A percentile compares a stretch with the other conserved stretches of the same genome.
phyloP scores from a whole-genome alignment of 1,140 invertebrate species.

The Drosophila suzukii region DNA sequence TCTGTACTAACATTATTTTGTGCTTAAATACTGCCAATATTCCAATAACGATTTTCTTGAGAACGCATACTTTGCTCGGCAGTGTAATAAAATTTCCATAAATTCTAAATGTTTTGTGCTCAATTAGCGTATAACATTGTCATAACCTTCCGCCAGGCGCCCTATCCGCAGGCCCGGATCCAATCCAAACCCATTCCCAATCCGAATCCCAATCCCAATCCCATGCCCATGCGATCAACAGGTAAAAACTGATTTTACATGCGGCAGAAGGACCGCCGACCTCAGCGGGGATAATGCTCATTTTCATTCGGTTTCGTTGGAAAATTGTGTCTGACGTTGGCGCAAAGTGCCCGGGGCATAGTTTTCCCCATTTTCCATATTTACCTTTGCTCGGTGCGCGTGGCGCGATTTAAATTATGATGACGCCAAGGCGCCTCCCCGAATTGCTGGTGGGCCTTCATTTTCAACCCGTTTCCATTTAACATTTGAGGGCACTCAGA shows the following conservation, averaged over 20 bases:
- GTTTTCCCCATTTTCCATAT: constrained; percentile 69
- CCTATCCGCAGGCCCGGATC: constrained; percentile 19
- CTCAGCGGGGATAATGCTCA: constrained; percentile 52
- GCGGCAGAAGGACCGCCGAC: constrained; percentile 27
- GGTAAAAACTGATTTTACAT: constrained; percentile 75
- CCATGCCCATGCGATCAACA: constrained; percentile 56
- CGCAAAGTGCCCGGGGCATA: constrained; percentile 56
- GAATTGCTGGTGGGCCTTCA: constrained; percentile 30
- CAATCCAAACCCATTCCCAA: constrained; percentile 6
- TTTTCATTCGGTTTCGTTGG: constrained; percentile 72
- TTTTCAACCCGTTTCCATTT: constrained; percentile 23
- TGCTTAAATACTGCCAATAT: no score
- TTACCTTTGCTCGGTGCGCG: constrained; percentile 48
- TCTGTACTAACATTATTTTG: no score
- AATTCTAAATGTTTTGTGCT: constrained; percentile 69
- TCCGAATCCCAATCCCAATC: constrained; percentile 5
- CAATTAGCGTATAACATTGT: constrained; percentile 78
- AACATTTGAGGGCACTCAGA: constrained; percentile 24
- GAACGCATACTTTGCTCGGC: constrained; percentile 8
- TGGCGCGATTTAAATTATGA: constrained; percentile 77
- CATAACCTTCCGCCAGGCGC: constrained; percentile 62
- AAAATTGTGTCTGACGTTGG: constrained; percentile 69
- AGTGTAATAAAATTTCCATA: constrained; percentile 61
- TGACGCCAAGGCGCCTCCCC: constrained; percentile 59
- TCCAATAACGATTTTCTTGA: neutral